Evolutionary conservation across 2,113 vertebrate species (phyloP), one percentile per base, ranked within the genome.

Genomic region (Sporophila hypoxantha): DNA sequence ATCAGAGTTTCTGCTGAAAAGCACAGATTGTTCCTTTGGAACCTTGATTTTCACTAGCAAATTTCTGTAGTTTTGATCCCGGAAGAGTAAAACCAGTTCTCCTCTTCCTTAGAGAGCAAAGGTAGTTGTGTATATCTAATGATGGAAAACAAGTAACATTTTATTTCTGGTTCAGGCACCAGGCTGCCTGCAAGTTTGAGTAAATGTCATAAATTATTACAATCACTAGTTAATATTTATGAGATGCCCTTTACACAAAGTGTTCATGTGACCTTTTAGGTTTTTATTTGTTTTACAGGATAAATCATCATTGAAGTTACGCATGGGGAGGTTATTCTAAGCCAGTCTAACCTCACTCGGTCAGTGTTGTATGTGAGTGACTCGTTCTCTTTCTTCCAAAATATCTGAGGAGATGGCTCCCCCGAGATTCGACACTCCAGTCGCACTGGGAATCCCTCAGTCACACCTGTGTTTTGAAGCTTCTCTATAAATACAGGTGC

Each of bases 321-420:
- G 47, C 5, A 7, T 6, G 12, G 60, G 15, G 26, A 46, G 64
- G 59, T 80, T 8, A 60, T 61, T 83, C 8, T 8, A 52, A 81
- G 44, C 8, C 42, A n/a, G 21, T 75, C 96, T 93, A 92, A 98
- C 99, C 99, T 99, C 96, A 99, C 97, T 95, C 99, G 97, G 91
- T 99, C 99, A 9, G 99, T 99, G 97, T 98, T 99, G 94, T 99
- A 98, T n/a, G 98, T 99, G 85, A 99, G 97, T 0, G 99, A 99
- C 76, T 99, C 99, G 0, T 99, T 99, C 96, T 99, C 99, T 81
- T 98, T 98, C 94, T 99, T 99, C 99, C 99, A 99, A 87, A 99
- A 99, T 96, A 99, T 99, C 80, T 99, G 99, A 25, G 99, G 99
- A 15, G 97, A 97, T 0, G 99, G 99, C 26, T 97, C 97, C 4